Evolutionary conservation across 2,113 vertebrate genomes (phyloP).

Genomic region (Thryonomys swinderianus): DNA sequence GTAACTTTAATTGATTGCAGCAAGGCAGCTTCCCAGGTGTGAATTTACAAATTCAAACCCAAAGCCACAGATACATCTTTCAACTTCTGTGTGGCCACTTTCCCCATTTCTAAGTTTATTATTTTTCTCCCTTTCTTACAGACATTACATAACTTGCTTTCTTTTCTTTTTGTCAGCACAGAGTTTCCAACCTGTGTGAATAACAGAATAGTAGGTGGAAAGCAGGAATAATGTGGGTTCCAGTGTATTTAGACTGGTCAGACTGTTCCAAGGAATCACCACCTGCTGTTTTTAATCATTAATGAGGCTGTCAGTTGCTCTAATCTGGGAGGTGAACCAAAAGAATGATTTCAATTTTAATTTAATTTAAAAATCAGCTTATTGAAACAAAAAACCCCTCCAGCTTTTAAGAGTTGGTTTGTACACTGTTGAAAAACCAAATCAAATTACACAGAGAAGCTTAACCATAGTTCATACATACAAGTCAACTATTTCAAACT

Average conservation of each 20-base stretch:
- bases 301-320: slow-evolving; percentile 72
- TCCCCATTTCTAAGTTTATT: background rate
- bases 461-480: slow-evolving; percentile 39
- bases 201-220: slow-evolving; percentile 39
- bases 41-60: slow-evolving; percentile 46
- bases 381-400: slow-evolving; percentile 63
- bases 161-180: background rate
- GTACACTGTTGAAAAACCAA: slow-evolving; percentile 54
- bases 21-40: slow-evolving; percentile 26
- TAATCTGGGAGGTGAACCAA: slow-evolving; percentile 76
- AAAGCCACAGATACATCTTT: slow-evolving; percentile 51
- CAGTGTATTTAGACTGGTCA: slow-evolving; percentile 68
- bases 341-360: slow-evolving; percentile 77
- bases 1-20: slow-evolving; percentile 14
- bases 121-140: slow-evolving; percentile 41
- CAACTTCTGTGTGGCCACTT: slow-evolving; percentile 33
- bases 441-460: slow-evolving; percentile 29
- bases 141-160: slow-evolving; percentile 32
- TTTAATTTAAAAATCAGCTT: slow-evolving; percentile 78
- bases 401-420: slow-evolving; percentile 55
- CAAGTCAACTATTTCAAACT: slow-evolving; percentile 58
- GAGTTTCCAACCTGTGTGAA: slow-evolving; percentile 38
- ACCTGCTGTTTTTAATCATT: slow-evolving; percentile 77
- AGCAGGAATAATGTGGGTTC: slow-evolving; percentile 31
- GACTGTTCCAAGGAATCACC: slow-evolving; percentile 65